Conservation (phyloP, 2,888 invertebrate species). For the Drosophila trichaetosa region DNA sequence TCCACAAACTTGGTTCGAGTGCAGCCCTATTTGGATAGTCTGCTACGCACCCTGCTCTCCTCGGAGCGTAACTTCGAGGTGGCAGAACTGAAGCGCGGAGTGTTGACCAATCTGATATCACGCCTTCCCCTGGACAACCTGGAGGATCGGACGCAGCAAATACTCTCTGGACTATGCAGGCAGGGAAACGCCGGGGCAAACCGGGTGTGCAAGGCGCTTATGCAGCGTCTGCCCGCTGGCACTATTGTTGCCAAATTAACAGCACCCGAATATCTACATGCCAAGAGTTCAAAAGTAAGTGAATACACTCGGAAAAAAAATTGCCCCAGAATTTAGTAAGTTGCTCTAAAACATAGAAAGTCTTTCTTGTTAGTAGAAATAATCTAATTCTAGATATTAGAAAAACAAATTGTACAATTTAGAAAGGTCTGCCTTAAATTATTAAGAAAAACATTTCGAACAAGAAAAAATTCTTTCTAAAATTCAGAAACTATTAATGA, state of each 20-base stretch:
- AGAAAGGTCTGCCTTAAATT: background rate
- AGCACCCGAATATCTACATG: constrained; percentile 85
- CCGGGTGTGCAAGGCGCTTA: constrained; percentile 85
- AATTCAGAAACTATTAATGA: background rate
- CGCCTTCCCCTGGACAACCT: constrained; percentile 84
- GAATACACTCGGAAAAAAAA: background rate
- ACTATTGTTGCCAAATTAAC: constrained; percentile 84
- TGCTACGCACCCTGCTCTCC: constrained; percentile 88
- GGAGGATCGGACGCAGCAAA: constrained; percentile 84
- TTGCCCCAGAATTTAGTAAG: background rate
- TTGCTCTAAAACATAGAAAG: background rate
- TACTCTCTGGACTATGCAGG: constrained; percentile 84
- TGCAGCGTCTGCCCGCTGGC: constrained; percentile 85
- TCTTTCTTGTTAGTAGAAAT: background rate
- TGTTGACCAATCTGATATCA: constrained; percentile 84
- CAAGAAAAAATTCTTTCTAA: background rate
- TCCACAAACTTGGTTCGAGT: constrained; percentile 86
- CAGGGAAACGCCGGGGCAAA: constrained; percentile 85
- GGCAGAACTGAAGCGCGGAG: constrained; percentile 83
- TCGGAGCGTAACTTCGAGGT: constrained; percentile 87
- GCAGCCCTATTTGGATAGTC: constrained; percentile 87
- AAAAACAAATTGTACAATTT: background rate
- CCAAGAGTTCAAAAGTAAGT: constrained; percentile 85
- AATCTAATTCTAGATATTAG: background rate
- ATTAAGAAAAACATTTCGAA: background rate